Evolutionary conservation across 2,797 vertebrate genomes (phyloP).

Genomic region (Typhlichthys eigenmanni): DNA sequence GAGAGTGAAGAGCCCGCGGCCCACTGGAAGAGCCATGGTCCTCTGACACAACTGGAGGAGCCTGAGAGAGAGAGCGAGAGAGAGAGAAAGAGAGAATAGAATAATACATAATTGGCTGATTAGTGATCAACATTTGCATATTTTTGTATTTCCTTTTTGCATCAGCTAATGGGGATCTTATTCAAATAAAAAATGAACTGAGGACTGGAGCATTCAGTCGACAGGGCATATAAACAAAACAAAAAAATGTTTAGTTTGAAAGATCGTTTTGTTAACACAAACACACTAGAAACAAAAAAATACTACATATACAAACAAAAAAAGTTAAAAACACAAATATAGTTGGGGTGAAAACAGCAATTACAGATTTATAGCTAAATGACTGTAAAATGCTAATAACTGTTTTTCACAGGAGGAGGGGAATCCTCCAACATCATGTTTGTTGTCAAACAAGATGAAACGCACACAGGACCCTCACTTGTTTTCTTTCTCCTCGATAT

Average conservation of each 20-base stretch:
- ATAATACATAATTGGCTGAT: background rate
- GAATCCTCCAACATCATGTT: no score
- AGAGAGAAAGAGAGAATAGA: background rate
- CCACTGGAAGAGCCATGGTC: conserved; percentile 95
- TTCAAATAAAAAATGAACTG: no score
- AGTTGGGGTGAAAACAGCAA: background rate
- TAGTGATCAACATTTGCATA: no score
- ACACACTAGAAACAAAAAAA: background rate
- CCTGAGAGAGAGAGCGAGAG: conserved; percentile 44
- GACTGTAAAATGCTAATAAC: no score
- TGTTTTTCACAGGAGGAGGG: no score
- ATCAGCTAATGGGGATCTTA: no score
- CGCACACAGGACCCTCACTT: conserved; percentile 76
- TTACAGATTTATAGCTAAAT: no score
- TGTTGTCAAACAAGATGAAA: background rate
- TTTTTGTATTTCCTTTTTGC: no score
- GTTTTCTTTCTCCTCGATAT: conserved; percentile 98
- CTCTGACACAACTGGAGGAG: conserved; percentile 91
- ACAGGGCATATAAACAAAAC: background rate
- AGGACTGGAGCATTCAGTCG: no score
- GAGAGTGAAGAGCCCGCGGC: conserved; percentile 94
- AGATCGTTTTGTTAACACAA: background rate
- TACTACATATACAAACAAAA: background rate
- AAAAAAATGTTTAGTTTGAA: background rate
- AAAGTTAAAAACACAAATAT: background rate